A percentile compares a stretch with the other conserved stretches of the same genome.
These are phyloP conservation scores for Ceratoteleas bidentatus DNA, from an alignment of 1,140 invertebrate species.

Conservation along the genomic window DNA sequence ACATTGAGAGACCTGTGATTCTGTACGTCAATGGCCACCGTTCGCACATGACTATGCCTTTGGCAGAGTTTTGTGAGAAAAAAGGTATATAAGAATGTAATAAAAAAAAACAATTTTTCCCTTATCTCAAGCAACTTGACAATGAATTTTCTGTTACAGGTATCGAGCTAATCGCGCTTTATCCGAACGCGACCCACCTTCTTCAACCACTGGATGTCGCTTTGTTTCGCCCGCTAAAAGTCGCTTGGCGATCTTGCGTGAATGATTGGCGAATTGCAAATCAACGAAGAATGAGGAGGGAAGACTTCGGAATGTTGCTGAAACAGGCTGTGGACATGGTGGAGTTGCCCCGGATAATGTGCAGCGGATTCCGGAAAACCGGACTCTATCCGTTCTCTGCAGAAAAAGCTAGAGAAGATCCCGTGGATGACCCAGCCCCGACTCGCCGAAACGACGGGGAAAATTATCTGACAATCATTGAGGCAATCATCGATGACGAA, in stretches of 20 bases:
- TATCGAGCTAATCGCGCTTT: slow-evolving; percentile 51
- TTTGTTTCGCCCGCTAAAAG: neutral
- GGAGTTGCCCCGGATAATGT: neutral
- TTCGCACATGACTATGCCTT: slow-evolving; percentile 66
- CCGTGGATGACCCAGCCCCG: too few relatives aligned
- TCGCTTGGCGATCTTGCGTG: neutral
- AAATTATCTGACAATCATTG: slow-evolving; percentile 18
- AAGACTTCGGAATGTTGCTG: neutral
- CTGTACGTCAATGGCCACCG: slow-evolving; percentile 70
- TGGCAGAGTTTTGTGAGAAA: slow-evolving; percentile 65
- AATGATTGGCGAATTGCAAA: neutral
- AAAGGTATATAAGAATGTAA: slow-evolving; percentile 9
- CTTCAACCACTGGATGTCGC: slow-evolving; percentile 2
- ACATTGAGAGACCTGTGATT: slow-evolving; percentile 27
- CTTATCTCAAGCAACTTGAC: too few relatives aligned
- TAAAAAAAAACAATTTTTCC: too few relatives aligned
- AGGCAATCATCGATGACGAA: slow-evolving; percentile 26
- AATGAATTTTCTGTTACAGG: neutral
- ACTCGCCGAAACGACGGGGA: neutral
- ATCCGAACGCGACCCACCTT: slow-evolving; percentile 41
- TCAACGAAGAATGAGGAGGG: neutral
- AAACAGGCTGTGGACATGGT: neutral
- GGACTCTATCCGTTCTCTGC: slow-evolving; percentile 18
- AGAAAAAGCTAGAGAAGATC: slow-evolving; percentile 5
- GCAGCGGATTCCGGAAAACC: neutral